Evolutionary conservation across 2,113 vertebrate genomes (phyloP), one percentile per base, ranked within the genome.

Genomic region (Prunella himalayana): DNA sequence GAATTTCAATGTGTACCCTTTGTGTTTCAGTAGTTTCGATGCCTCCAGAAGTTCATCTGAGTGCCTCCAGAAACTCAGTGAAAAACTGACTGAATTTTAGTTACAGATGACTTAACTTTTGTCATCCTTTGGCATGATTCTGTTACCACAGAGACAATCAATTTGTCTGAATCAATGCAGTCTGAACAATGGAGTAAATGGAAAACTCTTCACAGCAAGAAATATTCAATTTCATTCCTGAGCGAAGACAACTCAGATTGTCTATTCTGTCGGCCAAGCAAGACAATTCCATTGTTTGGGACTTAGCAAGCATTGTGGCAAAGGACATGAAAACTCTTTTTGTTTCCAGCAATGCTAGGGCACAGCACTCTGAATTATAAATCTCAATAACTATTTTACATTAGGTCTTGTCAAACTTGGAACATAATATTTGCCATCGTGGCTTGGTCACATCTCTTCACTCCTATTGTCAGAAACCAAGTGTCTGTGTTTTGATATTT

Each of bases 121-220:
- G 41, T 80, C 78, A 80, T 82, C 45, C 23, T 41, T 93, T 96
- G 83, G 78, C 84, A 82, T 41, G 54, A 56, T 78, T 81, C 64
- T 78, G 9, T 45, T 95, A 61, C 86, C 83, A 82, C 84, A 92
- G 84, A 91, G 61, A 72, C 70, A 91, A 92, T 81, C 80, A 91
- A 90, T 92, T 87, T 84, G 66, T 87, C 84, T 85, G 80, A 88
- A 88, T 75, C 83, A 81, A 9, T 91, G 60, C 56, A 83, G 60
- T 56, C 51, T 91, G 89, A 89, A 95, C 78, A 96, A 90, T 91
- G 42, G 42, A 77, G 28, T 77, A 90, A 72, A 91, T 65, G 73
- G 84, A 91, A 91, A 95, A 92, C 45, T 86, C 61, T 66, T 94
- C 86, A 68, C 57, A 87, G 89, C 61, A 91, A 95, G 86, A 92